Evolutionary conservation across 2,113 vertebrate species (phyloP), one percentile per base, ranked within the genome.

Genomic region (Poicephalus meyeri): DNA sequence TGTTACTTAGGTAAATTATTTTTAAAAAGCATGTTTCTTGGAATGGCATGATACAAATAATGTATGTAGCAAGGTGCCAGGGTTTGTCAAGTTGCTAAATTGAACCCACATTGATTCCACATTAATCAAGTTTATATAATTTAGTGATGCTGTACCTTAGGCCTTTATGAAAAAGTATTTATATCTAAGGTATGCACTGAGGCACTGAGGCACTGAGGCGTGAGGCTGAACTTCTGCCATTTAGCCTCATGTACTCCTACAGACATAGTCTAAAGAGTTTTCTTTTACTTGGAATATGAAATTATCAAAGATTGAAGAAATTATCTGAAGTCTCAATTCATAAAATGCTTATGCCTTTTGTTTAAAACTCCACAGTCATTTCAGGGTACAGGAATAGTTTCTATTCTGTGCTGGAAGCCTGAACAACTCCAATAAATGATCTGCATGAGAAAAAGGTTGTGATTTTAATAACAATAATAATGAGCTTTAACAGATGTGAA

Each of bases 1-100:
- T 10, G 2, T 24, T 86, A 65, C 35, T 80, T 92, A 79, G 17
- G 39, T 44, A 52, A 83, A 84, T 61, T 76, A 52, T 65, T 76
- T 91, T 91, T 82, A 60, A 85, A 94, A 95, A 95, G 47, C 44
- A 49, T 64, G 25, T 91, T 95, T 93, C 71, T 96, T 93, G 68
- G 84, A 92, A 49, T 3, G 6, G 41, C 3, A 2, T 0, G 1
- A 20, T 60, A 41, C 56, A 80, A 91, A 83, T 86, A 88, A 64
- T 35, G 35, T 74, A 44, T 17, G 46, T 70, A 86, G 31, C 47
- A 74, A 3, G 8, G 42, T 78, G 28, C 39, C 84, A 90, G 64
- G 28, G 25, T 80, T 86, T 87, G 17, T 37, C 83, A 88, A 33
- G 15, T 65, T 92, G 31, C 60, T 88, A 79, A 86, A 88, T 41